Base-by-base conservation (phyloP, 2,888 invertebrate species). In the Brachypalpus laphriformis region DNA sequence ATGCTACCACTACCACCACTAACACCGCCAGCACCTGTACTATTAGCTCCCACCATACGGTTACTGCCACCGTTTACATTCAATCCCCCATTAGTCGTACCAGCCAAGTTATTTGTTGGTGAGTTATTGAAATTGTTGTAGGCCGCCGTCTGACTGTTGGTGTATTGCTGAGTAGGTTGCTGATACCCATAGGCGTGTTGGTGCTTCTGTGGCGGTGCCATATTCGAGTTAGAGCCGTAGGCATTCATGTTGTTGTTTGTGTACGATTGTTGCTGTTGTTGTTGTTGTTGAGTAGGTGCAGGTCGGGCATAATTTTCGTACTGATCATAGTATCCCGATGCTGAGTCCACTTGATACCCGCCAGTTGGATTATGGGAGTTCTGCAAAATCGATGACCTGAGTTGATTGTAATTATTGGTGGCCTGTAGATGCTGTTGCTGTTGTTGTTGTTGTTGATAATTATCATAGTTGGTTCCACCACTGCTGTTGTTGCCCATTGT, bases 301-400 rank as follows among this genome's bases (percentile, higher is more conserved):
- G 89, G 88, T 7, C 88, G 88, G 8, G 89, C 87, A 86, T 89
- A 89, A 54, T 89, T 90, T 51, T 91, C 90, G 71, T 90, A 90
- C 80, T 90, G 89, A 86, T 90, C 90, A 81, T 90, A 90, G 47
- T 89, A 82, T 20, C 54, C 77, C 16, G 82, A 70, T 59, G 70
- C 25, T 54, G 74, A 61, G 31, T 68, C 76, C 14, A 76, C 75
- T 16, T 87, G 82, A 54, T 89, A 85, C 65, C 88, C 89, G 42
- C 91, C 91, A 25, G 90, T 91, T 80, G 92, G 92, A 88, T 91
- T 90, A 88, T 91, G 91, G 5, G 92, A 90, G 57, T 90, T 91
- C 81, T 92, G 92, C 72, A 92, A 87, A 85, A 92, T 91, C 63
- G 91, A 89, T 54, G 90, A 90, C 57, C 92, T 89, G 86, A 92